Conservation (phyloP, 2,113 vertebrate species). For the Lasiurus borealis region DNA sequence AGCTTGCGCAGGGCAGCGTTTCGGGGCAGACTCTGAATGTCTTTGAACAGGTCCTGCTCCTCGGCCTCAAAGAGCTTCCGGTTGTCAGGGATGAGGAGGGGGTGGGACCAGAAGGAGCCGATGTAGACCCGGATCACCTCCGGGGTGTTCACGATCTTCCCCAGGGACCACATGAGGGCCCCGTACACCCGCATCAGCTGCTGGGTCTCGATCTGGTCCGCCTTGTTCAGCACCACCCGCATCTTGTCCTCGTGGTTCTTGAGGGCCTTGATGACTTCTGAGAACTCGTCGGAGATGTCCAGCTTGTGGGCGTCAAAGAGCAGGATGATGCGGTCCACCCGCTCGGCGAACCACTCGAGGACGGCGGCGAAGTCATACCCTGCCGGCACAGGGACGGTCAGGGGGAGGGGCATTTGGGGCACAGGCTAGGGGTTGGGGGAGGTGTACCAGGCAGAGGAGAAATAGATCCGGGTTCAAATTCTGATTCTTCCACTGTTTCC, state of each 20-base stretch:
- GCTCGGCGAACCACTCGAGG: constrained; percentile 97
- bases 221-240: constrained; percentile 98
- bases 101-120: constrained; percentile 99
- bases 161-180: constrained; percentile 99
- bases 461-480: background rate
- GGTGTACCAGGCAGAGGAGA: background rate
- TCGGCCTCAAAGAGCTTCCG: constrained; percentile 98
- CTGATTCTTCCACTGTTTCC: background rate
- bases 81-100: constrained; percentile 96
- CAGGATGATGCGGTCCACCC: constrained; percentile 97
- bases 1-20: constrained; percentile 97
- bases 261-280: constrained; percentile 97
- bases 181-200: constrained; percentile 99
- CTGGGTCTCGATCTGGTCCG: constrained; percentile 98
- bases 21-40: constrained; percentile 97
- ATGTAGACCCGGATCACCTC: constrained; percentile 99
- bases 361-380: constrained; percentile 98
- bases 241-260: constrained; percentile 99
- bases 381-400: constrained; percentile 77
- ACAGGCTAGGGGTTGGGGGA: background rate
- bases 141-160: constrained; percentile 98
- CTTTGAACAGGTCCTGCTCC: constrained; percentile 97
- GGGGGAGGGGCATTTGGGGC: background rate
- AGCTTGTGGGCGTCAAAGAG: constrained; percentile 98
- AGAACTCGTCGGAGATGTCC: constrained; percentile 99